A percentile compares a stretch with the other conserved stretches of the same genome.
Conservation (phyloP, 2,113 vertebrate genomes). For the Petroica traversi region DNA sequence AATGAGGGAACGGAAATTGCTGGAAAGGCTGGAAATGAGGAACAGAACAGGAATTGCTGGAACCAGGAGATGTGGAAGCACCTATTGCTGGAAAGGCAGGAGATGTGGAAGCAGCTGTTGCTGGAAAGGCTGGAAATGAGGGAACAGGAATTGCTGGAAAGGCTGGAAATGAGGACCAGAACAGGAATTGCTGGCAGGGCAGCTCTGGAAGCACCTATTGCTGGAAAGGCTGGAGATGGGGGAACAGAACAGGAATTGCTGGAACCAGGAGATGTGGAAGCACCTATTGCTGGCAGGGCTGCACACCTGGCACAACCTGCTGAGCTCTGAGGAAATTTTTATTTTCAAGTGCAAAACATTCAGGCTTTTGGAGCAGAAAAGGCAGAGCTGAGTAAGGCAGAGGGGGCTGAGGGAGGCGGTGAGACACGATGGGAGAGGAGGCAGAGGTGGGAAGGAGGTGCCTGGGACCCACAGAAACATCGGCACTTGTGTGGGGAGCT, state of each 20-base stretch:
- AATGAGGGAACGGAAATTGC: too few relatives aligned
- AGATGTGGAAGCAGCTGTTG: background rate
- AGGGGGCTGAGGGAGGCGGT: background rate
- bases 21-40: background rate
- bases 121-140: too few relatives aligned
- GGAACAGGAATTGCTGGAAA: background rate
- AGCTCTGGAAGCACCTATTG: too few relatives aligned
- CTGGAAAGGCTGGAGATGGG: background rate
- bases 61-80: background rate
- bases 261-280: background rate
- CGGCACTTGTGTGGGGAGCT: conserved; percentile 42
- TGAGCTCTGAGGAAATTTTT: background rate
- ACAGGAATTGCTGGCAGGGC: background rate
- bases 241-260: background rate
- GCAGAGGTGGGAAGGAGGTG: background rate
- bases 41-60: background rate
- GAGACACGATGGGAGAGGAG: background rate
- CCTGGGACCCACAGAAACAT: background rate
- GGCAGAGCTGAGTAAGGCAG: conserved; percentile 52
- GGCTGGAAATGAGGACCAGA: background rate
- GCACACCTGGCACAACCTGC: background rate
- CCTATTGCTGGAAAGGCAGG: background rate
- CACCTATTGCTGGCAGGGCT: background rate
- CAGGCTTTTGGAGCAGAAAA: background rate
- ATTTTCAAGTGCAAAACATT: conserved; percentile 17